phyloP scores from a whole-genome alignment of 1,140 invertebrate genomes.

The Camponotus vicinus region DNA sequence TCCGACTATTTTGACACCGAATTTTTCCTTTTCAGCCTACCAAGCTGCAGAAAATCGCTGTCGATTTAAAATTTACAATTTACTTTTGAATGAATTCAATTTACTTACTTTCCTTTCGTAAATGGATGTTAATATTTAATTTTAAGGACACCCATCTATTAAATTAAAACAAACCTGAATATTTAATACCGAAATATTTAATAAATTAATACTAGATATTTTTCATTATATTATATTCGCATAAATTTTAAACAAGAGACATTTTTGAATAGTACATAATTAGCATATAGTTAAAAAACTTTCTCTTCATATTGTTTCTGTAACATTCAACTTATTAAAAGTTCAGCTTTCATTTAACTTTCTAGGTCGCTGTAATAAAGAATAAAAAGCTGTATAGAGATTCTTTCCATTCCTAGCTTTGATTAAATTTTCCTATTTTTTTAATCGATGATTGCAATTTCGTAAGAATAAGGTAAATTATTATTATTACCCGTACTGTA shows the following conservation, averaged over 20 bases:
- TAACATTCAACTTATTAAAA: slow-evolving; percentile 18
- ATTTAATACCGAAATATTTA: not conserved
- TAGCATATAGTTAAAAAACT: slow-evolving; percentile 11
- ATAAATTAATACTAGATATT: not conserved
- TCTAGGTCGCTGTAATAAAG: slow-evolving; percentile 2
- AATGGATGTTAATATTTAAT: not conserved
- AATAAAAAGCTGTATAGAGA: slow-evolving; percentile 13
- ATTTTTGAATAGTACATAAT: slow-evolving; percentile 10
- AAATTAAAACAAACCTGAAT: not conserved
- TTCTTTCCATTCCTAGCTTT: not conserved
- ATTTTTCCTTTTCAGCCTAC: not conserved
- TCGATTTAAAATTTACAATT: slow-evolving; percentile 16
- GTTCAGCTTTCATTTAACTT: not conserved
- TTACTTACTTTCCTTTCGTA: not conserved
- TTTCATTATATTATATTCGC: not conserved
- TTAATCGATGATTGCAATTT: not conserved
- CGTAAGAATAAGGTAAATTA: not conserved
- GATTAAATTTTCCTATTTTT: not conserved
- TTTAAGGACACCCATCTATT: not conserved
- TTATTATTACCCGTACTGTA: not conserved
- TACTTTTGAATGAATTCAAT: not conserved
- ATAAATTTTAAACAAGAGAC: not conserved
- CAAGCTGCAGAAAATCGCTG: not conserved
- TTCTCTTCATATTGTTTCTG: not conserved
- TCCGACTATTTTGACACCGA: slow-evolving; percentile 17